These are phyloP conservation scores for Macquaria australasica DNA, from an alignment of 2,113 vertebrate genomes.

Conservation along the genomic window DNA sequence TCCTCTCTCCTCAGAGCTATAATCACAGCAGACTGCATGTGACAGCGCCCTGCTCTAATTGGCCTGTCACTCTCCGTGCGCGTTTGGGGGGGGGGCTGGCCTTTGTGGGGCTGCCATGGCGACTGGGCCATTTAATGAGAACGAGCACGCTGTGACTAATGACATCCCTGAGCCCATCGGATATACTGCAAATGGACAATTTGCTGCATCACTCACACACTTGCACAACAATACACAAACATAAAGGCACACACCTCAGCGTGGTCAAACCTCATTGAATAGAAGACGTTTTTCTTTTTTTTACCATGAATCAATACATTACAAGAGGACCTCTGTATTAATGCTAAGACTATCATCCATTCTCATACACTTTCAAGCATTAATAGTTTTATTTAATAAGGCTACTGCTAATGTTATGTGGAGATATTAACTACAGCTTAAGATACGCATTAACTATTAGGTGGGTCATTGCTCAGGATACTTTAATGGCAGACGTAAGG, in stretches of 20 bases:
- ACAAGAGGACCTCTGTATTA: constrained; percentile 61
- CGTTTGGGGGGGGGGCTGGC: constrained; percentile 66
- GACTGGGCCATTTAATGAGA: constrained; percentile 85
- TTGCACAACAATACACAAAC: constrained; percentile 69
- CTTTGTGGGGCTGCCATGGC: constrained; percentile 85
- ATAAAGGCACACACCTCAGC: constrained; percentile 59
- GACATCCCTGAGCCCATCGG: constrained; percentile 84
- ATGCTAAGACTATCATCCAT: constrained; percentile 49
- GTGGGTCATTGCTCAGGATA: constrained; percentile 61
- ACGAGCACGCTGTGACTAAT: constrained; percentile 85
- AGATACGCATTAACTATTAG: constrained; percentile 56
- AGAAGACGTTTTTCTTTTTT: constrained; percentile 50
- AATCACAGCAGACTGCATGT: constrained; percentile 83
- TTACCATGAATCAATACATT: constrained; percentile 63
- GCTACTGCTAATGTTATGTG: constrained; percentile 49
- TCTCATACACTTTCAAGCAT: constrained; percentile 40
- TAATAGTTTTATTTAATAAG: constrained; percentile 60
- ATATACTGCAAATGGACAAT: constrained; percentile 84
- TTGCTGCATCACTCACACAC: constrained; percentile 79
- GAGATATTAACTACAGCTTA: constrained; percentile 62
- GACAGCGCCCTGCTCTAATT: constrained; percentile 84
- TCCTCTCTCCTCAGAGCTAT: constrained; percentile 72
- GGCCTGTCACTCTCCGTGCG: constrained; percentile 82
- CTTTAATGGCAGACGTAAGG: constrained; percentile 52
- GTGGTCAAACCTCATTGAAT: constrained; percentile 68